Conservation (phyloP, 2,797 vertebrate genomes). For the Champsocephalus gunnari region DNA sequence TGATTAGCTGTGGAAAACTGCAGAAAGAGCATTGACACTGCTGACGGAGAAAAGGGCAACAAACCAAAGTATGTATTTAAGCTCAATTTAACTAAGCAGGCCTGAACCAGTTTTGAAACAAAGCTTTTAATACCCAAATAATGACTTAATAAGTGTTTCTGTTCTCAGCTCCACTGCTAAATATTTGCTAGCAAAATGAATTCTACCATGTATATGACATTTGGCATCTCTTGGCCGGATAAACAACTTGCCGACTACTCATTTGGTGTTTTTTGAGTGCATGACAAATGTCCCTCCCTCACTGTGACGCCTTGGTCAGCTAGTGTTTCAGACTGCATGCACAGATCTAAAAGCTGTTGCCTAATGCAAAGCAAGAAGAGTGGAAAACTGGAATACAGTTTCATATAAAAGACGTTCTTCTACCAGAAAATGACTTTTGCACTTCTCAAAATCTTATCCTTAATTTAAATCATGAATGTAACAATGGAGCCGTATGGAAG, state of each 20-base stretch:
- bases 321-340: not conserved
- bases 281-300: not conserved
- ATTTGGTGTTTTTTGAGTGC: not conserved
- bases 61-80: conserved; percentile 12
- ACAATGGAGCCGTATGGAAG: no score
- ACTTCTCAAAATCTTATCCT: no score
- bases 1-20: not conserved
- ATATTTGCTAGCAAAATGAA: not conserved
- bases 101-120: conserved; percentile 1
- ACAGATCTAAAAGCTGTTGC: not conserved
- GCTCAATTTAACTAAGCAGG: not conserved
- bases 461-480: no score
- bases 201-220: not conserved
- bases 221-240: not conserved
- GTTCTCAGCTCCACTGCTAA: not conserved
- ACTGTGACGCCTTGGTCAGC: not conserved
- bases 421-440: no score
- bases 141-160: not conserved
- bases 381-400: not conserved
- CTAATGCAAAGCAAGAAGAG: not conserved
- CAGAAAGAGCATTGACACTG: not conserved
- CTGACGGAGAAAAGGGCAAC: not conserved
- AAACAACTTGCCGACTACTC: not conserved
- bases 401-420: no score
- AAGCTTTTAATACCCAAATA: not conserved